phyloP scores from a whole-genome alignment of 2,797 vertebrate species.

The Ceyx erithaca region DNA sequence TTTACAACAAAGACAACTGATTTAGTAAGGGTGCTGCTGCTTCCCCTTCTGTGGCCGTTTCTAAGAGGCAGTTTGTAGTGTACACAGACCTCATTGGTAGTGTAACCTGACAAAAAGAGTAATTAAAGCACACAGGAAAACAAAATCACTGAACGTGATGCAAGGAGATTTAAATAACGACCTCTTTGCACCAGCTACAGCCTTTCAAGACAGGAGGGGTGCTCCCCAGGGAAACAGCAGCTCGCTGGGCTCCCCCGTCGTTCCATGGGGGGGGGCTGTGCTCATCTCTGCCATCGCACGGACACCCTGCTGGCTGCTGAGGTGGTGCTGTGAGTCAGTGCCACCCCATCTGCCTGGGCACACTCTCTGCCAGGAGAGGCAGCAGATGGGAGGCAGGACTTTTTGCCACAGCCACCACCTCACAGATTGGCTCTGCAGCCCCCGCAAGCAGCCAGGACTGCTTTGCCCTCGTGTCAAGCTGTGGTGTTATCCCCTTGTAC shows the following conservation, averaged over 20 bases:
- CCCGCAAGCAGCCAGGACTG: neutral
- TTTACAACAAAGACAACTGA: slow-evolving; percentile 28
- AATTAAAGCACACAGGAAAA: neutral
- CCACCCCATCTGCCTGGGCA: neutral
- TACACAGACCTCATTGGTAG: neutral
- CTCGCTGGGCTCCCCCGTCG: neutral
- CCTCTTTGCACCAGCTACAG: neutral
- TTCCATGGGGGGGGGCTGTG: neutral
- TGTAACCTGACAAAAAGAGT: slow-evolving; percentile 8
- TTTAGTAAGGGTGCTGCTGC: slow-evolving; percentile 32
- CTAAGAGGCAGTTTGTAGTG: neutral
- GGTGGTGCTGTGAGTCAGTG: neutral
- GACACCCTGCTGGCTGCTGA: neutral
- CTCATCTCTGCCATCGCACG: neutral
- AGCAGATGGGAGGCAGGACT: slow-evolving; percentile 25
- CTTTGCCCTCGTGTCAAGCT: neutral
- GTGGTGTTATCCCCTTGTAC: neutral
- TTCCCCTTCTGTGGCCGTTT: neutral
- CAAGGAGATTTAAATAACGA: slow-evolving; percentile 35
- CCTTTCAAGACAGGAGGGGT: neutral
- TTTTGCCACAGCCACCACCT: neutral
- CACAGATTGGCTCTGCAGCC: neutral
- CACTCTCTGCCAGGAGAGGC: neutral
- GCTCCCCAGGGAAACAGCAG: neutral
- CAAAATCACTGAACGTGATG: neutral